Evolutionary conservation across 2,888 invertebrate species (phyloP).

Genomic region (Pristionchus mayeri): DNA sequence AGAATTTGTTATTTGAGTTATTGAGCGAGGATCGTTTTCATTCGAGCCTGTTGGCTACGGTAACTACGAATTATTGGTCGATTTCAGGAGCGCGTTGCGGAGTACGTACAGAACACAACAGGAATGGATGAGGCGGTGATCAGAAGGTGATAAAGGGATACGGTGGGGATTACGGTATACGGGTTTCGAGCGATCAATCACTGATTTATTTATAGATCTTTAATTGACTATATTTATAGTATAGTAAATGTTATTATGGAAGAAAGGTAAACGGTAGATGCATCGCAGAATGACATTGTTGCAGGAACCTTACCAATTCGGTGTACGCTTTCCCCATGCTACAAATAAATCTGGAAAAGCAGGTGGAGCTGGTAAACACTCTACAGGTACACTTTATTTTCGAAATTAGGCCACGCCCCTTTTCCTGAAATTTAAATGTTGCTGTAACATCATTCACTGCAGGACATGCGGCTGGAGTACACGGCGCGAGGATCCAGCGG

Average conservation of each 20-base stretch:
- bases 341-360: slow-evolving; percentile 10
- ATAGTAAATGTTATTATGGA: too few relatives aligned
- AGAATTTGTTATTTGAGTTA: too few relatives aligned
- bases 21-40: too few relatives aligned
- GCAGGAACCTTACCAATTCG: slow-evolving; percentile 29
- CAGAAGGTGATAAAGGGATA: slow-evolving; percentile 27
- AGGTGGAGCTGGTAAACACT: slow-evolving; percentile 4
- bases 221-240: too few relatives aligned
- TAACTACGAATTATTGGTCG: slow-evolving; percentile 11
- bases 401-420: background rate
- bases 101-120: slow-evolving; percentile 7
- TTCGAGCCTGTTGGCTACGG: background rate
- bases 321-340: slow-evolving; percentile 37
- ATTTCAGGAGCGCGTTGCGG: background rate
- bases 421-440: too few relatives aligned
- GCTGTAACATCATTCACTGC: background rate
- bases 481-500: too few relatives aligned
- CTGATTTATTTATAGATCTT: too few relatives aligned
- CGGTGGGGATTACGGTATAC: background rate
- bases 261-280: too few relatives aligned
- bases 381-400: background rate
- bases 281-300: too few relatives aligned
- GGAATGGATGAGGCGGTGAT: slow-evolving; percentile 36
- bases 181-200: too few relatives aligned
- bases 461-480: too few relatives aligned